Base-by-base conservation (phyloP, 2,888 invertebrate species). In the Andrena marginata region DNA sequence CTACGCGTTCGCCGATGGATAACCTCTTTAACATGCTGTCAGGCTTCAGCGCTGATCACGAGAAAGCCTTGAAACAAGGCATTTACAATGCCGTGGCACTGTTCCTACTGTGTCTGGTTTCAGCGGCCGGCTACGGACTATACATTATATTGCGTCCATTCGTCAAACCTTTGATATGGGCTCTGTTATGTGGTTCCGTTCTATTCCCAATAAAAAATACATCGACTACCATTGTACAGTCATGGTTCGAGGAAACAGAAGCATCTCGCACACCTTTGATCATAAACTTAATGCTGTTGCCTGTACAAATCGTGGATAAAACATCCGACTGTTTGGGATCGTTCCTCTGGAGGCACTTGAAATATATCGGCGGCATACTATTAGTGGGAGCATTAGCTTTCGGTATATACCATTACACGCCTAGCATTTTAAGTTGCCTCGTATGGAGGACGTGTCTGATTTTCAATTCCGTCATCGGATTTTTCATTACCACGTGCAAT, bases 141-240 rank as follows among this genome's bases (percentile, higher is more conserved):
- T 98, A 97, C 94, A 95, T 97, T 84, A 97, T 98, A 87, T 95
- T 99, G 42, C 97, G 98, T 90, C 98, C 99, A 0, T 99, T 99
- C 94, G 96, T 99, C 49, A 97, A 98, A 88, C 99, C 99, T 0
- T 94, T 99, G 72, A 95, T 99, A 88, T 99, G 99, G 99, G 99
- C 99, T 0, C 95, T 99, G 76, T 95, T 99, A 48, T 98, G 99
- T 90, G 99, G 99, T n/a, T 98, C 99, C 0, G 97, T 99, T 54
- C 95, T 99, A n/a, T 98, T 99, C 94, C 99, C 99, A 0, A 97
- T 99, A 92, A 99, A 99, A 94, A 96, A 97, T 82, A 96, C 96
- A 75, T 94, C 99, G 62, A 96, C 98, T 0, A 96, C 96, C 80
- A 95, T 96, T 81, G 95, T 98, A 29, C 96, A 97, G 89, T 95